phyloP scores from a whole-genome alignment of 2,113 vertebrate species.

The Macrotus californicus region DNA sequence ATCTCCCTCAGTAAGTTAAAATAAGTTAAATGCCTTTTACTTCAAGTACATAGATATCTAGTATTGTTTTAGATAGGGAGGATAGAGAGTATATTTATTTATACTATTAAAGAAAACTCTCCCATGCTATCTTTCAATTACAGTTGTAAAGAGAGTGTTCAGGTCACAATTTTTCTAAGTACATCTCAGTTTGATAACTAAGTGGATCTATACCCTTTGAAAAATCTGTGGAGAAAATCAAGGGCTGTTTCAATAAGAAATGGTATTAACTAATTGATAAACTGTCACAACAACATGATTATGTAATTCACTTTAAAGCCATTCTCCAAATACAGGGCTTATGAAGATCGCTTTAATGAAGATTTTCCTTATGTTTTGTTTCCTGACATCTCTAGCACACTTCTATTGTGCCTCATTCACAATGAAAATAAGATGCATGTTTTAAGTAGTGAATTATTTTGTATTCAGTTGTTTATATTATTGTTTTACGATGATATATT shows the following conservation, averaged over 20 bases:
- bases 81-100: background rate
- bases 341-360: background rate
- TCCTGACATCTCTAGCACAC: background rate
- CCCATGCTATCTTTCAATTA: background rate
- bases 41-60: background rate
- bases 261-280: background rate
- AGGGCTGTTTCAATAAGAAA: background rate
- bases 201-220: background rate
- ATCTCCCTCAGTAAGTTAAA: background rate
- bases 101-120: background rate
- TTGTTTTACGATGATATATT: no score
- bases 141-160: background rate
- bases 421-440: background rate
- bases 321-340: background rate
- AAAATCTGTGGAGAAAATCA: background rate
- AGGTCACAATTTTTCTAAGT: background rate
- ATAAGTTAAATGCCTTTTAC: background rate
- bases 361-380: background rate
- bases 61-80: background rate
- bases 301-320: background rate
- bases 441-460: background rate
- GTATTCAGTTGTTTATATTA: background rate
- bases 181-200: background rate
- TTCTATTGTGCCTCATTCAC: background rate
- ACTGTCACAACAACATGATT: background rate